Evolutionary conservation across 1,140 invertebrate genomes (phyloP).

Genomic region (Drosophila pruinosa): DNA sequence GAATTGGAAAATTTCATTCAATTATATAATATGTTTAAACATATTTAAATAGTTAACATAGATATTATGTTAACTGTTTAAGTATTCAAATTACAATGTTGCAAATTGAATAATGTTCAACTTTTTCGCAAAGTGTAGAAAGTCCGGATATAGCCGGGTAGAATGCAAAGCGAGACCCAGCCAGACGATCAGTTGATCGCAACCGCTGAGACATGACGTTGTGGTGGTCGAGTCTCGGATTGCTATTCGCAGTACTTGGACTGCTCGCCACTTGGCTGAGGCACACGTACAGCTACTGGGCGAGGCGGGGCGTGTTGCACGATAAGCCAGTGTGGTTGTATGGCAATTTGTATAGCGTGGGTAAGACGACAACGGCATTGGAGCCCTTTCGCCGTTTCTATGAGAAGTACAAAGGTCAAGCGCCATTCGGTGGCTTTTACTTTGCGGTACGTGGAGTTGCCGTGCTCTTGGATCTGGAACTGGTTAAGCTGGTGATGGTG

Average conservation of each 20-base stretch:
- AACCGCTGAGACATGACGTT: conserved; percentile 16
- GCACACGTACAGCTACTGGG: conserved; percentile 74
- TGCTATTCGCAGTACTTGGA: not conserved
- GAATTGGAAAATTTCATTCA: too few species aligned
- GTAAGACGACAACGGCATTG: conserved; percentile 21
- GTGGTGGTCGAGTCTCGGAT: conserved; percentile 16
- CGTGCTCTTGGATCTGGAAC: conserved; percentile 83
- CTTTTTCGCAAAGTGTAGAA: not conserved
- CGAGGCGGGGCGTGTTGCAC: conserved; percentile 76
- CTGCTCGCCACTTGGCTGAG: conserved; percentile 21
- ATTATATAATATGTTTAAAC: too few species aligned
- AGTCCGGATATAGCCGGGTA: not conserved
- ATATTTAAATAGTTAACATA: too few species aligned
- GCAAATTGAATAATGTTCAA: too few species aligned
- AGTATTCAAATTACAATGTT: too few species aligned
- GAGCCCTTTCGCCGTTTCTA: conserved; percentile 64
- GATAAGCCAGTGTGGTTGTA: conserved; percentile 68
- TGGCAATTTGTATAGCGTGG: conserved; percentile 67
- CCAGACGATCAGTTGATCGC: conserved; percentile 17
- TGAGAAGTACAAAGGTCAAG: conserved; percentile 63
- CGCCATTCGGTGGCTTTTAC: conserved; percentile 54
- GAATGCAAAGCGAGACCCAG: not conserved
- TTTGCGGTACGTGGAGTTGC: conserved; percentile 38
- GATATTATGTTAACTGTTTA: too few species aligned
- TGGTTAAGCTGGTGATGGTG: conserved; percentile 85